Evolutionary conservation across 2,888 invertebrate genomes (phyloP), one percentile per base, ranked within the genome.

Genomic region (Capitulum mitella): DNA sequence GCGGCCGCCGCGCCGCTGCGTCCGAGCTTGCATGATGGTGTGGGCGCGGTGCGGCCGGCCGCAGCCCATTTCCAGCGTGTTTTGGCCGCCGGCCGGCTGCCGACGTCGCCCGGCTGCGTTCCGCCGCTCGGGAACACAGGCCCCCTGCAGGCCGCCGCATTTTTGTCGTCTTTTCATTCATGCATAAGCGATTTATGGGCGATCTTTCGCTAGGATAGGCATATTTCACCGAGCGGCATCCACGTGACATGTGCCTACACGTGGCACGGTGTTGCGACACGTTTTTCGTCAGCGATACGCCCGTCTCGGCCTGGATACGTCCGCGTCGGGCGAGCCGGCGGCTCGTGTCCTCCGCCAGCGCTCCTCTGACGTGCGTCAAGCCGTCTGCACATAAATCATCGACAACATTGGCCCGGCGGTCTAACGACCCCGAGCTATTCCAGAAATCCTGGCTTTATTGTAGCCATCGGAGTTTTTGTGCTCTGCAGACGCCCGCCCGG

Each of bases 381-480:
- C 26, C 26, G 26, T 1, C 70, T 5, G 37, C 16, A 26, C 37
- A 70, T 70, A 70, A 40, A 70, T 70, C 70, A 37, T 70, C 22
- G 70, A 26, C 40, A 2, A 26, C 22, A 70, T 26, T 3, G 70
- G 10, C 40, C 37, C 3, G 19, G 19, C 3, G 70, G 10, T 26
- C 40, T 29, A 70, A 70, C 70, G 70, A 70, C 70, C 10, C 37
- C 26, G 34, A 70, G 26, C 70, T 70, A 70, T 70, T 70, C 70
- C 70, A 70, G 70, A 70, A 70, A 70, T 70, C 70, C 22, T 10
- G 34, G 10, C 70, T 70, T 70, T 37, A 70, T 70, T 70, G 70
- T 70, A 19, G 26, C 40, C 70, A 70, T 70, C 40, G 3, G 40
- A 3, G 70, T 70, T 70, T 70, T 70, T 70, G 70, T 70, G 40